A percentile compares a stretch with the other conserved stretches of the same genome.
phyloP scores from a whole-genome alignment of 2,797 vertebrate species.

The Acanthiza pusilla region DNA sequence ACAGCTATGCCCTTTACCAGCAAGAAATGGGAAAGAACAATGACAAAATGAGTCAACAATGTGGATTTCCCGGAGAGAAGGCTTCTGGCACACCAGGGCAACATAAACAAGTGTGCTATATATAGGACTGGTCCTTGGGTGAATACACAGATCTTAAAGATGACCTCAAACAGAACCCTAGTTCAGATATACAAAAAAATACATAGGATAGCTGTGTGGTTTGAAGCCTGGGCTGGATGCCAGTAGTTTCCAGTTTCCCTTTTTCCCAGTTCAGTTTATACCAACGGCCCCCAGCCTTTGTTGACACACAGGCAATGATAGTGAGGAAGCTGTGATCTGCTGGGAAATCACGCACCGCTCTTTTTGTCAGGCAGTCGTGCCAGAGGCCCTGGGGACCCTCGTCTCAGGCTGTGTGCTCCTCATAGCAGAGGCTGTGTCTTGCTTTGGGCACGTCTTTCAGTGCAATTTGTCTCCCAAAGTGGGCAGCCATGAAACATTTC shows the following conservation, averaged over 20 bases:
- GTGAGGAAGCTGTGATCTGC: neutral
- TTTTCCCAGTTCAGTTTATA: neutral
- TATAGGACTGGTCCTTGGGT: neutral
- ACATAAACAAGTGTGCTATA: slow-evolving; percentile 4
- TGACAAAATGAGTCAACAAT: neutral
- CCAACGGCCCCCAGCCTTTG: rapidly evolving
- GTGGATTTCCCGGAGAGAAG: neutral
- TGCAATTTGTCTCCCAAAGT: neutral
- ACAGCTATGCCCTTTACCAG: neutral
- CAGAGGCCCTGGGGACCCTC: neutral
- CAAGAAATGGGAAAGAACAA: neutral
- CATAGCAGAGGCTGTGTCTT: neutral
- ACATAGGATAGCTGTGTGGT: neutral
- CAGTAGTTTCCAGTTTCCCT: neutral
- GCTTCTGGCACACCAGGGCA: slow-evolving; percentile 13
- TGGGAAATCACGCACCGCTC: neutral
- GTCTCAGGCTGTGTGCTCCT: neutral
- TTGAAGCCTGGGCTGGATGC: slow-evolving; percentile 9
- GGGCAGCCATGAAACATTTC: neutral
- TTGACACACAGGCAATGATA: neutral
- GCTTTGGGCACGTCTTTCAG: neutral
- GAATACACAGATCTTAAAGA: neutral
- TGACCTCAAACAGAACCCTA: neutral
- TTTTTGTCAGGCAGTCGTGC: neutral
- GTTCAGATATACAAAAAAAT: neutral